A percentile compares a stretch with the other conserved stretches of the same genome.
Conservation (phyloP, 2,113 vertebrate species). For the Gallinago paraguaiae region DNA sequence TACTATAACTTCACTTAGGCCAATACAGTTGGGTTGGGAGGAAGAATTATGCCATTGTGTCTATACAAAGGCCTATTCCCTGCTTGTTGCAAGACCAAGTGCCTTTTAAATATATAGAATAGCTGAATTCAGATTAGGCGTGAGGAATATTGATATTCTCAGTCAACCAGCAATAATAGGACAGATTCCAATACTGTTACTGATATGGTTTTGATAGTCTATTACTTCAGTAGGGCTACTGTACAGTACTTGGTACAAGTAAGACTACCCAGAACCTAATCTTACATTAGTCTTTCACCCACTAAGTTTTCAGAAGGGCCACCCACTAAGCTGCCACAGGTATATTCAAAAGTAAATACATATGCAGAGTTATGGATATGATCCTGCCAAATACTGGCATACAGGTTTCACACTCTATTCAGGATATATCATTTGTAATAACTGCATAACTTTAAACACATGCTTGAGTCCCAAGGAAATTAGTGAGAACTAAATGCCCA, state of each 20-base stretch:
- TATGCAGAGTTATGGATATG: background rate
- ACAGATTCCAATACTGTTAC: fast-evolving
- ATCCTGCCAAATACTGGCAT: background rate
- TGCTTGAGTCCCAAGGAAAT: background rate
- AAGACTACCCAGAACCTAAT: background rate
- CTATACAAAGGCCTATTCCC: background rate
- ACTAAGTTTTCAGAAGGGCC: background rate
- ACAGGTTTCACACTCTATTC: background rate
- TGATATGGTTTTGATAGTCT: background rate
- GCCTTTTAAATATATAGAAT: background rate
- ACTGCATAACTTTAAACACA: background rate
- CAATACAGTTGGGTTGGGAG: background rate
- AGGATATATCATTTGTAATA: background rate
- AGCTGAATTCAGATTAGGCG: background rate
- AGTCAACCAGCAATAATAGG: background rate
- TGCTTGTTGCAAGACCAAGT: background rate
- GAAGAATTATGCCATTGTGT: background rate
- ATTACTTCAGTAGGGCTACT: background rate
- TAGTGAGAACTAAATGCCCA: background rate
- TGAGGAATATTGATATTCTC: background rate
- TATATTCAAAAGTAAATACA: background rate
- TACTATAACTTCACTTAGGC: background rate
- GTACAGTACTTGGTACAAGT: background rate
- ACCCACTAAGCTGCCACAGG: background rate
- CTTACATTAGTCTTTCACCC: background rate